These are phyloP conservation scores for Chloroceryle aenea DNA, from an alignment of 2,113 vertebrate species.

Conservation along the genomic window DNA sequence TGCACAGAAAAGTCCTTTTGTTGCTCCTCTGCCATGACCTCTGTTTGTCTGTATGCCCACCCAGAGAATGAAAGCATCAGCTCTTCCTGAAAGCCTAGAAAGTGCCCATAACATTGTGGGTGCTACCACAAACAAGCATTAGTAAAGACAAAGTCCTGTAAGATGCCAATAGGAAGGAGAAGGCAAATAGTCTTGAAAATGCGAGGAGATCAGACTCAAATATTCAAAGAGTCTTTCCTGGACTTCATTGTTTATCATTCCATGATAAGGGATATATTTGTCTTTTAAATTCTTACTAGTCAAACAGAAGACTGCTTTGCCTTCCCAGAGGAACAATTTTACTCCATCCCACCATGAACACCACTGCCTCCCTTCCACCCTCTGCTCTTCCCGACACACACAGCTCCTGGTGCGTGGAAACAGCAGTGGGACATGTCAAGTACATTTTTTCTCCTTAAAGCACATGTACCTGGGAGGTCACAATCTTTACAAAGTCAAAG, in stretches of 20 bases:
- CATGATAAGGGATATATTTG: constrained; percentile 59
- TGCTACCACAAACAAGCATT: constrained; percentile 26
- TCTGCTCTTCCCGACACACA: neutral
- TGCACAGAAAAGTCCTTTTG: neutral
- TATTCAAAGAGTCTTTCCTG: constrained; percentile 48
- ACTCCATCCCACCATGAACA: neutral
- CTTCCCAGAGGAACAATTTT: constrained; percentile 26
- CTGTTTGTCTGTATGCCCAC: constrained; percentile 22
- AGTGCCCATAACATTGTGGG: neutral
- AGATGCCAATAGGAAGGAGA: constrained; percentile 14
- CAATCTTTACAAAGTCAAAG: constrained; percentile 71
- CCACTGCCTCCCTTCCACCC: neutral
- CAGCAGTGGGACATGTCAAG: constrained; percentile 63
- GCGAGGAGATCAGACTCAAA: constrained; percentile 15
- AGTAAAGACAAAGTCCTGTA: neutral
- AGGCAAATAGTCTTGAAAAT: constrained; percentile 44
- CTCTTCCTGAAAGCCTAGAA: constrained; percentile 43
- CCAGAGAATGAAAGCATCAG: neutral
- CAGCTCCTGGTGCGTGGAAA: constrained; percentile 31
- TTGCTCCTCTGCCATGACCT: neutral
- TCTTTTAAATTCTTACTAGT: constrained; percentile 59
- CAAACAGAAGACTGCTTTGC: constrained; percentile 53
- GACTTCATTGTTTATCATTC: constrained; percentile 33
- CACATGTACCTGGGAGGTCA: constrained; percentile 68
- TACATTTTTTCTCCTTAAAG: constrained; percentile 64